Evolutionary conservation across 35 echinoderm and acorn worm genomes (phyloP).

Genomic region (Apostichopus japonicus): DNA sequence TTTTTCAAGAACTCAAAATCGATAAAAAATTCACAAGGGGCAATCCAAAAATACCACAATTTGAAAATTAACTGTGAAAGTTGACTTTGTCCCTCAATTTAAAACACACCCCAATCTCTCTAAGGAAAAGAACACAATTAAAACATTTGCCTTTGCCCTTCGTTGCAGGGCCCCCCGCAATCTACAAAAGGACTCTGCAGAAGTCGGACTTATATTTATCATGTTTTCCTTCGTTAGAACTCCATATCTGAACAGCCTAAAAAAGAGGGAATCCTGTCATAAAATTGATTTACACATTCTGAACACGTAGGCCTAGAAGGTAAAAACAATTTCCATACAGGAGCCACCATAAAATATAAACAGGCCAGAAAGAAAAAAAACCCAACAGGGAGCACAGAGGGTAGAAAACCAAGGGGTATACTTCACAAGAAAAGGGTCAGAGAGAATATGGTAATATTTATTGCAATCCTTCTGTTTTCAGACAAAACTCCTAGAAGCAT

Average conservation of each 20-base stretch:
- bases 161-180: background rate
- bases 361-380: background rate
- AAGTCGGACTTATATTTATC: background rate
- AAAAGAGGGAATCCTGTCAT: background rate
- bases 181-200: background rate
- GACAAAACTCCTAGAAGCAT: background rate
- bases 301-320: background rate
- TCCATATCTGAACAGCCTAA: background rate
- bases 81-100: background rate
- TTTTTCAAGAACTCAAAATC: background rate
- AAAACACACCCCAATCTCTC: background rate
- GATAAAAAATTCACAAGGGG: background rate
- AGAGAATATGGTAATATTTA: background rate
- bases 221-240: background rate
- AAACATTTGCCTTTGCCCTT: background rate
- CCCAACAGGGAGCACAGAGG: background rate
- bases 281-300: slow-evolving; percentile 1
- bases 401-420: background rate
- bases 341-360: background rate
- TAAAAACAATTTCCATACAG: background rate
- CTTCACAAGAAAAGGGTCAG: background rate
- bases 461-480: background rate
- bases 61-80: background rate
- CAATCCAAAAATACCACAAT: background rate
- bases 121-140: background rate